A percentile compares a stretch with the other conserved stretches of the same genome.
Conservation (phyloP, 1,140 invertebrate genomes). For the Bicyclus anynana region DNA sequence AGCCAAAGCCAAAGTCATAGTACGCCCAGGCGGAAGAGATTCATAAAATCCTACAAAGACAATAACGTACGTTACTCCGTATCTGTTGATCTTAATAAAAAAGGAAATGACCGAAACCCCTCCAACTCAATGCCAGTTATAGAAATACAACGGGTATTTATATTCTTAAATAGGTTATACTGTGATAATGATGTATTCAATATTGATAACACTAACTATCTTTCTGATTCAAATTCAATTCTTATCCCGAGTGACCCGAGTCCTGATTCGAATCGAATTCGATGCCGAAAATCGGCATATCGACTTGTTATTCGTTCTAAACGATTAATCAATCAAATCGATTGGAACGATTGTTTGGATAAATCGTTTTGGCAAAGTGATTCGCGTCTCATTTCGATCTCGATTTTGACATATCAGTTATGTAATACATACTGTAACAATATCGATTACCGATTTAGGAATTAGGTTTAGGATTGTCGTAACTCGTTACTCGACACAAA, state of each 20-base stretch:
- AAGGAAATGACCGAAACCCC: slow-evolving; percentile 27
- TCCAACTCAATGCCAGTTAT: slow-evolving; percentile 50
- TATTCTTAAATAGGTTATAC: slow-evolving; percentile 35
- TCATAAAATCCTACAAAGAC: slow-evolving; percentile 44
- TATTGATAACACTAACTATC: background rate
- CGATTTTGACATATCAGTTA: background rate
- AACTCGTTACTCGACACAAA: too few species aligned
- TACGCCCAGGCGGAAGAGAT: slow-evolving; percentile 42
- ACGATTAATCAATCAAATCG: too few species aligned
- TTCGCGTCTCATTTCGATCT: background rate
- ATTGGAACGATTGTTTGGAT: too few species aligned
- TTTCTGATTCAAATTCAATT: too few species aligned
- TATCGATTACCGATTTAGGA: background rate
- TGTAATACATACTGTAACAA: background rate
- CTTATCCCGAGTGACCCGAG: too few species aligned
- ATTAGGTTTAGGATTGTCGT: too few species aligned
- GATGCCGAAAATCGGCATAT: background rate
- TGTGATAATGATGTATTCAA: background rate
- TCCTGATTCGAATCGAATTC: background rate
- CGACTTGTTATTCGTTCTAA: background rate
- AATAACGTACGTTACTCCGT: slow-evolving; percentile 68
- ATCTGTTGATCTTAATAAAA: slow-evolving; percentile 57
- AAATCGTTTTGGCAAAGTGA: background rate
- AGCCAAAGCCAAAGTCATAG: slow-evolving; percentile 41
- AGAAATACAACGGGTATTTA: slow-evolving; percentile 65